Conservation (phyloP, 2,797 vertebrate species). For the Tangara arthus region DNA sequence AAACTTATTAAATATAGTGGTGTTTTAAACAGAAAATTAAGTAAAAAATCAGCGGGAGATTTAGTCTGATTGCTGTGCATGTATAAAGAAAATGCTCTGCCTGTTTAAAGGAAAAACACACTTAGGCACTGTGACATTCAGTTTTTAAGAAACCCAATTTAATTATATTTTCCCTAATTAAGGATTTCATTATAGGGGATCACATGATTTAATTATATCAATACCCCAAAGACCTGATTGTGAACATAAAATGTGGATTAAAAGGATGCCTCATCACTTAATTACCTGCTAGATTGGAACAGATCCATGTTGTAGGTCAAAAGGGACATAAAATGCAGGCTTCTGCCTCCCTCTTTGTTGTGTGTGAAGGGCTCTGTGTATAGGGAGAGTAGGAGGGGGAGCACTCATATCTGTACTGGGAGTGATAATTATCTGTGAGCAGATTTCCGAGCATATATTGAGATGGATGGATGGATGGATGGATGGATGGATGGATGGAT, state of each 20-base stretch:
- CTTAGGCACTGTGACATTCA: constrained; percentile 23
- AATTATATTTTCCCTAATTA: constrained; percentile 73
- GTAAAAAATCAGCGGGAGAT: constrained; percentile 4
- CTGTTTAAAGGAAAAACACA: constrained; percentile 44
- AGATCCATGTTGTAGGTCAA: constrained; percentile 68
- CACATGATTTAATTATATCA: constrained; percentile 73
- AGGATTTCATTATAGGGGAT: constrained; percentile 67
- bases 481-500: neutral
- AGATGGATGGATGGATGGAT: neutral
- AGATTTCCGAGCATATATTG: neutral
- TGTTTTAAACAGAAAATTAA: constrained; percentile 1
- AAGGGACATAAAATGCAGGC: constrained; percentile 63
- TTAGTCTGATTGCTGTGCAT: neutral
- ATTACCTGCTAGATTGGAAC: constrained; percentile 72
- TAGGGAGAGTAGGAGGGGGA: neutral
- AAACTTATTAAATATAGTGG: neutral
- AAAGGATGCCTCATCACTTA: constrained; percentile 70
- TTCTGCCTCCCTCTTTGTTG: constrained; percentile 63
- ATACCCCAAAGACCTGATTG: constrained; percentile 68
- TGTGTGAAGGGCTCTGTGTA: neutral
- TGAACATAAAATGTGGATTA: constrained; percentile 70
- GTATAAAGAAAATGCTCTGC: constrained; percentile 12
- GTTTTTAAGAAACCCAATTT: constrained; percentile 59
- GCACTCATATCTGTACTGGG: neutral
- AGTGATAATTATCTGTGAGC: constrained; percentile 30